These are phyloP conservation scores for Actinia tenebrosa DNA, from an alignment of 64 coral and sea anemone genomes.

Conservation along the genomic window DNA sequence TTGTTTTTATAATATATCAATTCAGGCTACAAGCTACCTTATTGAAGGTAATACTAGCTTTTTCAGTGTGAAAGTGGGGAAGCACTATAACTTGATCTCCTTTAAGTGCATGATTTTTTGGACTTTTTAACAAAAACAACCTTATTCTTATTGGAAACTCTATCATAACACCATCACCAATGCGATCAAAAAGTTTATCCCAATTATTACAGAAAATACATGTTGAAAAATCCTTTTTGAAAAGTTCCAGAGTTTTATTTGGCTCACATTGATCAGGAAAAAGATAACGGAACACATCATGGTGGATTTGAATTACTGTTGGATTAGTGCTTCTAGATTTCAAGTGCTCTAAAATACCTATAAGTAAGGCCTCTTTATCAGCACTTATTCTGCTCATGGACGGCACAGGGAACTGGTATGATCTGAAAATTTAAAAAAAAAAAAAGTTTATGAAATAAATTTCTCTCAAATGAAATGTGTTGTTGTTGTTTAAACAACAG, in stretches of 20 bases:
- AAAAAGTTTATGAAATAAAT: too few relatives aligned
- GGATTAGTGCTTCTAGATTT: slow-evolving; percentile 10
- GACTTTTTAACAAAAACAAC: slow-evolving; percentile 14
- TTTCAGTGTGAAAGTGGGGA: too few relatives aligned
- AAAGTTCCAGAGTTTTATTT: slow-evolving; percentile 22
- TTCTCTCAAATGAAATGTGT: too few relatives aligned
- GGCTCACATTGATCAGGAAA: slow-evolving; percentile 1
- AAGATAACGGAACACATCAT: slow-evolving; percentile 22
- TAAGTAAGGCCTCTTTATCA: slow-evolving; percentile 7
- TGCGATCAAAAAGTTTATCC: slow-evolving; percentile 8
- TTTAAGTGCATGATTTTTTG: slow-evolving; percentile 14
- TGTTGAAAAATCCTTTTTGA: slow-evolving; percentile 19
- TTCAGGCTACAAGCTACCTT: too few relatives aligned
- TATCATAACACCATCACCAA: slow-evolving; percentile 19
- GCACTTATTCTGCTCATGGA: slow-evolving; percentile 9
- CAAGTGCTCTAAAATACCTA: slow-evolving; percentile 14
- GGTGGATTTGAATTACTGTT: slow-evolving; percentile 12
- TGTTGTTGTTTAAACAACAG: too few relatives aligned
- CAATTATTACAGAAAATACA: slow-evolving; percentile 7
- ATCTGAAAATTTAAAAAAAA: background rate
- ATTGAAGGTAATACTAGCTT: slow-evolving; percentile 15
- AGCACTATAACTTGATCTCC: slow-evolving; percentile 1
- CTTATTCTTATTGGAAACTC: slow-evolving; percentile 7
- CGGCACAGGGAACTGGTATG: slow-evolving; percentile 21
- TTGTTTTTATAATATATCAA: background rate